Base-by-base conservation (phyloP, 2,888 invertebrate genomes). In the Xestobium rufovillosum region DNA sequence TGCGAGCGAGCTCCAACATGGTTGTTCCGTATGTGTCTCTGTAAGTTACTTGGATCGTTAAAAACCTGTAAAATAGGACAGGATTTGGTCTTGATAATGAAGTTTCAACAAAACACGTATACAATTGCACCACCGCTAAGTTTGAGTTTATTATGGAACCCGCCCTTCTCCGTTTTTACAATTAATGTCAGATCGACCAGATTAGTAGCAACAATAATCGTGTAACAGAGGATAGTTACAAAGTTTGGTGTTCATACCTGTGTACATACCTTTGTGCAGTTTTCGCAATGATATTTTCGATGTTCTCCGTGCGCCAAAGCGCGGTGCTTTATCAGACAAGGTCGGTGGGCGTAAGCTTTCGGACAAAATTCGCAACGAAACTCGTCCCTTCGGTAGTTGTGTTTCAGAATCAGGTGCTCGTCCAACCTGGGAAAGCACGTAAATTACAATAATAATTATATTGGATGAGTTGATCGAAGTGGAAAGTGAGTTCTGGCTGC, bases 1-100 rank as follows among this genome's bases (percentile, higher is more conserved):
- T 98, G 96, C 61, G 88, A 85, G 59, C 96, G 78, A 30, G 94
- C 92, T 36, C 95, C 95, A 48, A 86, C 86, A 83, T 96, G 95
- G 67, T 89, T 86, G 49, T 87, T 84, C 61, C 95, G 80, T 68
- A 94, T 94, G 76, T 96, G 96, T 58, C 92, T 82, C 73, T 95
- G 95, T 53, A 95, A 79, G 71, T 92, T 91, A 71, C 89, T 89
- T 60, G 94, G 89, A 75, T 95, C 94, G 61, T 90, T 88, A 76
- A 95, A 96, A 66, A 86, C 83, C 82, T 88, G 78, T 65, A 78
- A 74, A 65, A 19, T n/a, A n/a, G n/a, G n/a, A n/a, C n/a, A n/a
- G n/a, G n/a, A n/a, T n/a, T n/a, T n/a, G n/a, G n/a, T n/a, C n/a
- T n/a, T n/a, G n/a, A n/a, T n/a, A n/a, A n/a, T n/a, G n/a, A n/a